phyloP scores from a whole-genome alignment of 53 echinoderm and acorn worm species.

The Glandiceps talaboti region DNA sequence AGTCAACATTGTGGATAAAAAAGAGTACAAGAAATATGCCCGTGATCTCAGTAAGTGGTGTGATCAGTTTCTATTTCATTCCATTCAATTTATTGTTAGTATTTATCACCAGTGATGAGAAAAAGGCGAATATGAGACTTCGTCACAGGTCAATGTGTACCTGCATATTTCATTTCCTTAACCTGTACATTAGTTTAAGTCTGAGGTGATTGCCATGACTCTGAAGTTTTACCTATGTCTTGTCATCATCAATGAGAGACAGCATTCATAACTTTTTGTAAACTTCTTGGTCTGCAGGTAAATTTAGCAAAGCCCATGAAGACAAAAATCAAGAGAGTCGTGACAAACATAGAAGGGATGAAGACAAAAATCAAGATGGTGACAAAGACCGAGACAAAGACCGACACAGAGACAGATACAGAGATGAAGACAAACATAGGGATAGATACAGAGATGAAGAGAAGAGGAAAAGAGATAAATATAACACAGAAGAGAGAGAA shows the following conservation, averaged over 20 bases:
- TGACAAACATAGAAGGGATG: not conserved
- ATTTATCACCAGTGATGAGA: constrained; percentile 31
- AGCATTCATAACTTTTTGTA: not conserved
- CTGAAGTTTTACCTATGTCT: too few species aligned
- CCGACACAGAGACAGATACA: constrained; percentile 9
- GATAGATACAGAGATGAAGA: constrained; percentile 1
- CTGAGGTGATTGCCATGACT: constrained; percentile 91
- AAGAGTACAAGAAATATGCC: constrained; percentile 82
- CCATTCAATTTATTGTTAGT: too few species aligned
- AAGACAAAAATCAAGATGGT: constrained; percentile 19
- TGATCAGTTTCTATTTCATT: too few species aligned
- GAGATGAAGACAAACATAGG: constrained; percentile 12
- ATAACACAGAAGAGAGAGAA: not conserved
- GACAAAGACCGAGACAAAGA: constrained; percentile 21
- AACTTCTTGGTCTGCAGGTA: constrained; percentile 28
- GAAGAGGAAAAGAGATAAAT: not conserved
- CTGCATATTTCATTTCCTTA: constrained; percentile 1
- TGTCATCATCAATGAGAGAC: too few species aligned
- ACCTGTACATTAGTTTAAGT: constrained; percentile 91
- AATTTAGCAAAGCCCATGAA: constrained; percentile 56
- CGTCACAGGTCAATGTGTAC: constrained; percentile 18
- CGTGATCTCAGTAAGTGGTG: constrained; percentile 88
- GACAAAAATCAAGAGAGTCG: constrained; percentile 4
- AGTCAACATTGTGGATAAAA: constrained; percentile 47
- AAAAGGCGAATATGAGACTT: constrained; percentile 14